Conservation (phyloP, 2,888 invertebrate species). For the Amphipyra tragopoginis region DNA sequence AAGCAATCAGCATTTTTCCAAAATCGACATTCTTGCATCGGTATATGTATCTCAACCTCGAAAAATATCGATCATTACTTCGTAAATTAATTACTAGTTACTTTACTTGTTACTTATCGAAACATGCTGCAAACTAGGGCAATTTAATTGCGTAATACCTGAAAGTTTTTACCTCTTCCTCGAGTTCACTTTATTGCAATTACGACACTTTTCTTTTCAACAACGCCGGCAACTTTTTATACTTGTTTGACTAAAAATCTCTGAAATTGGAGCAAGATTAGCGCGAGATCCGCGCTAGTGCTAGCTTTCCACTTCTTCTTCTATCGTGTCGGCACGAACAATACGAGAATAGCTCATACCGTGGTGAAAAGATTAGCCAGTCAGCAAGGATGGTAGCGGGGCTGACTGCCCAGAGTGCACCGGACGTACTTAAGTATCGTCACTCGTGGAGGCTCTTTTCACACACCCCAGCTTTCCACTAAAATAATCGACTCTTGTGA, state of each 20-base stretch:
- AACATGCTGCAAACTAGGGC: conserved; percentile 31
- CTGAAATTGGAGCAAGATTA: conserved; percentile 2
- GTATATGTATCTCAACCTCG: conserved; percentile 21
- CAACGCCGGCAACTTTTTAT: conserved; percentile 5
- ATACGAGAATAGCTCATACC: no score
- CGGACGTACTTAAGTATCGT: no score
- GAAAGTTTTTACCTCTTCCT: conserved; percentile 36
- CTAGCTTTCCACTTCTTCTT: no score
- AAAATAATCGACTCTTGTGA: no score
- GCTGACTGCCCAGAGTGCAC: no score
- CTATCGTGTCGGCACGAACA: no score
- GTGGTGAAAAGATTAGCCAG: no score
- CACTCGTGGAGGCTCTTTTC: no score
- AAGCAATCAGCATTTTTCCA: conserved; percentile 18
- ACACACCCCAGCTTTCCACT: no score
- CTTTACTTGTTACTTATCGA: conserved; percentile 27
- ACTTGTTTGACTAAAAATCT: conserved; percentile 10
- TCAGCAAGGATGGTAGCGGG: no score
- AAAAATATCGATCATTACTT: conserved; percentile 25
- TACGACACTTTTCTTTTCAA: conserved; percentile 37
- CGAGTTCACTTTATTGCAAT: conserved; percentile 19
- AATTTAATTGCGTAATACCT: conserved; percentile 37
- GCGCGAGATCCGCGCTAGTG: no score
- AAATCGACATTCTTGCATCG: conserved; percentile 21
- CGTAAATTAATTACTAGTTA: conserved; percentile 15